phyloP scores from a whole-genome alignment of 2,888 invertebrate species.

The Fragum sueziense region DNA sequence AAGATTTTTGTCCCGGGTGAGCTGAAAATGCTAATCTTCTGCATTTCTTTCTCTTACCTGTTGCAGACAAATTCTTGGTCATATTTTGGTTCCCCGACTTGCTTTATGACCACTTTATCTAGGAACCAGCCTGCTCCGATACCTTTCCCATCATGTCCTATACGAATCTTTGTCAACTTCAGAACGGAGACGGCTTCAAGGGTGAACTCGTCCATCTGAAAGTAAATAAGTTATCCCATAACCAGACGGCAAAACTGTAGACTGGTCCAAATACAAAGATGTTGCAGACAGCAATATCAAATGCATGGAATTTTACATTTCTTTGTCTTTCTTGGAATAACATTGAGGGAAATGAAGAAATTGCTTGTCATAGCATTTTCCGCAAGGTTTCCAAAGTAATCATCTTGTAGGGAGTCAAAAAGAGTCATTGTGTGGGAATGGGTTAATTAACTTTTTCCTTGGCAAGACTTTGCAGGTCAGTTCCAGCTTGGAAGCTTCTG shows the following conservation, averaged over 20 bases:
- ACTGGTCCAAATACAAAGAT: too few relatives aligned
- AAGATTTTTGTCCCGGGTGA: too few relatives aligned
- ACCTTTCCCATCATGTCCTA: slow-evolving; percentile 81
- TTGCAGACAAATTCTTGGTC: slow-evolving; percentile 77
- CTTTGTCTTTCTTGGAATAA: too few relatives aligned
- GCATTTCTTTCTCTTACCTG: slow-evolving; percentile 71
- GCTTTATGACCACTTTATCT: slow-evolving; percentile 79
- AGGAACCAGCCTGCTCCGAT: slow-evolving; percentile 81
- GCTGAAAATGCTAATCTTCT: too few relatives aligned
- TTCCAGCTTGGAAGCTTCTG: not conserved
- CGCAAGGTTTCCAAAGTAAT: not conserved
- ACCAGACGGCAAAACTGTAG: too few relatives aligned
- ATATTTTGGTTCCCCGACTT: slow-evolving; percentile 68
- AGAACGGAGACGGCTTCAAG: slow-evolving; percentile 81
- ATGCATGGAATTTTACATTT: too few relatives aligned
- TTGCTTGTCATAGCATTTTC: not conserved
- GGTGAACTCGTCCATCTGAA: slow-evolving; percentile 81
- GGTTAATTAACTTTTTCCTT: too few relatives aligned
- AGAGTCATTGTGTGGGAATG: too few relatives aligned
- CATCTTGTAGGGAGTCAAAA: too few relatives aligned
- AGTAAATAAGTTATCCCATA: slow-evolving; percentile 4
- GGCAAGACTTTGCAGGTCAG: not conserved
- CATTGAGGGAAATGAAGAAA: too few relatives aligned
- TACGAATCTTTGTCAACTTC: slow-evolving; percentile 79
- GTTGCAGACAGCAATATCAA: too few relatives aligned